Conservation (phyloP, 2,888 invertebrate genomes). For the Acanthosoma haemorrhoidale region DNA sequence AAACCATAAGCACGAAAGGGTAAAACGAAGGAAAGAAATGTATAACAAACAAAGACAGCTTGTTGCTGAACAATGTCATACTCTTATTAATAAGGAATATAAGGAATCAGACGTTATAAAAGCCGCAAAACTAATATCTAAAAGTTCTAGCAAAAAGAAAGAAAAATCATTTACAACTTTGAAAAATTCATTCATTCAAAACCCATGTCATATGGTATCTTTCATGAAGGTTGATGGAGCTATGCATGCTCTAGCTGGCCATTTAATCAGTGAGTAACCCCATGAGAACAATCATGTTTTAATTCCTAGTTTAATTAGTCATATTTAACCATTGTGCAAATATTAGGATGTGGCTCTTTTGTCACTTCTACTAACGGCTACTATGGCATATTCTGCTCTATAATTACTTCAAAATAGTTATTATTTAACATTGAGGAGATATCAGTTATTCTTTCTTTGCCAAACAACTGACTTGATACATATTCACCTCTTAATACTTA, state of each 20-base stretch:
- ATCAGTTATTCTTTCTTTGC: no score
- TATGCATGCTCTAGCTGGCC: constrained; percentile 51
- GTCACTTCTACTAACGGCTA: background rate
- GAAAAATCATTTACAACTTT: constrained; percentile 45
- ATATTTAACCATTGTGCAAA: background rate
- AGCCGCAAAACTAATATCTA: background rate
- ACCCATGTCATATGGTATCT: constrained; percentile 46
- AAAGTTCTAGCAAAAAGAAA: background rate
- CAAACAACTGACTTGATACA: no score
- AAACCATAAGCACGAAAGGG: background rate
- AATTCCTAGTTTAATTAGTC: no score
- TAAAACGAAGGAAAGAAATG: constrained; percentile 11
- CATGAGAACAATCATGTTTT: background rate
- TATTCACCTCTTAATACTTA: background rate
- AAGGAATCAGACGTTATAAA: constrained; percentile 14
- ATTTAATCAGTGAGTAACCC: constrained; percentile 49
- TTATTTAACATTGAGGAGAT: no score
- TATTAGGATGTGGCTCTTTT: no score
- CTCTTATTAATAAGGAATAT: background rate
- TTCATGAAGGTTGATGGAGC: constrained; percentile 48
- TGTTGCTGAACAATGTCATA: background rate
- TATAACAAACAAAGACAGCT: constrained; percentile 17
- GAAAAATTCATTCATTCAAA: constrained; percentile 49
- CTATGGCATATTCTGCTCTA: background rate
- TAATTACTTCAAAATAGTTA: background rate